Conservation (phyloP, 92 coral and sea anemone species). For the Palythoa grandiflora region DNA sequence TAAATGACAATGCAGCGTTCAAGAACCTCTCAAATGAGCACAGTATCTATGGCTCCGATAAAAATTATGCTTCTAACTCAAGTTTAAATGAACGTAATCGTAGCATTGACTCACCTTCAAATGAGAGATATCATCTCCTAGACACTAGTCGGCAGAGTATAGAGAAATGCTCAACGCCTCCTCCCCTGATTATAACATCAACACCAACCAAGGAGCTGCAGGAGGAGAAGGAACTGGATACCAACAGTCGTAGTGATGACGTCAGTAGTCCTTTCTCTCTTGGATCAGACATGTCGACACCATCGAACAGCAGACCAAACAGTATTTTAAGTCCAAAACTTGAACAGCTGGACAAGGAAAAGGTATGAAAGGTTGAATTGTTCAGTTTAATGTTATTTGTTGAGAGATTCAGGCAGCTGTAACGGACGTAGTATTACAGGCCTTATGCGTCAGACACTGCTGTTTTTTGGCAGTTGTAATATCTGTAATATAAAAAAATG, state of each 20-base stretch:
- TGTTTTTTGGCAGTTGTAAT: no score
- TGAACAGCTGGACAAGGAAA: conserved; percentile 90
- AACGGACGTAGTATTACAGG: background rate
- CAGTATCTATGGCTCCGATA: background rate
- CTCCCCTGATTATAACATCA: conserved; percentile 78
- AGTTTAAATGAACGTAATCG: background rate
- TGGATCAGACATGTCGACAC: conserved; percentile 77
- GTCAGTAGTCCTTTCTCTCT: conserved; percentile 73
- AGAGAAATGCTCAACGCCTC: conserved; percentile 61
- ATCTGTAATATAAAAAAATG: no score
- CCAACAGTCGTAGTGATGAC: conserved; percentile 54
- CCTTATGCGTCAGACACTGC: no score
- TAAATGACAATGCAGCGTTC: background rate
- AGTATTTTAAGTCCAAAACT: conserved; percentile 96
- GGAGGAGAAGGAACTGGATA: conserved; percentile 36
- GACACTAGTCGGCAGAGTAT: background rate
- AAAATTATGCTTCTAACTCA: background rate
- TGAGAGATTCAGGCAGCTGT: background rate
- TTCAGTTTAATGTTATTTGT: conserved; percentile 2
- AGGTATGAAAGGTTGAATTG: conserved; percentile 60
- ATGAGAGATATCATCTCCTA: conserved; percentile 11
- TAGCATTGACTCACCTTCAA: background rate
- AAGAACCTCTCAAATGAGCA: background rate
- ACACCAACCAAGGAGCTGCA: conserved; percentile 71
- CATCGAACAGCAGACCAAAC: conserved; percentile 85